These are phyloP conservation scores for Sebastes alutus DNA, from an alignment of 2,797 vertebrate species.

Conservation along the genomic window DNA sequence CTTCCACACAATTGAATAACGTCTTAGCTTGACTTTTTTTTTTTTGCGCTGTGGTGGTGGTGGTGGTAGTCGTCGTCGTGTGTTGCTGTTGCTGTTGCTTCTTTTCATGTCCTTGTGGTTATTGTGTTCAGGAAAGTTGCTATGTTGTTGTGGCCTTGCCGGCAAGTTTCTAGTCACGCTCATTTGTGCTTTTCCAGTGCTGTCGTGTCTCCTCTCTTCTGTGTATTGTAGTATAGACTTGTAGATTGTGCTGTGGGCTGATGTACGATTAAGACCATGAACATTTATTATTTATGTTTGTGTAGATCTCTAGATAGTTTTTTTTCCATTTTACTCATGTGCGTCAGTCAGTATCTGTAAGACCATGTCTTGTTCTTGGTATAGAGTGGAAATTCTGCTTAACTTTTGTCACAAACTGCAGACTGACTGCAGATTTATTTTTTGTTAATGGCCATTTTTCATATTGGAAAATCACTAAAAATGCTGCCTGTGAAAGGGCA, in stretches of 20 bases:
- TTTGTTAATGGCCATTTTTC: background rate
- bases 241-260: background rate
- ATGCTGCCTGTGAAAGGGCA: background rate
- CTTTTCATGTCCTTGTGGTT: background rate
- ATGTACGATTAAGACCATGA: background rate
- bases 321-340: background rate
- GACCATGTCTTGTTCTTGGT: background rate
- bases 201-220: background rate
- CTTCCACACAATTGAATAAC: background rate
- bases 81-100: constrained; percentile 21
- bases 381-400: background rate
- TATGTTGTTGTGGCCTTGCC: background rate
- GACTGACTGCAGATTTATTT: background rate
- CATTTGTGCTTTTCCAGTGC: background rate
- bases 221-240: background rate
- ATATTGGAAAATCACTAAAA: background rate
- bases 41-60: background rate
- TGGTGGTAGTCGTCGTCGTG: background rate
- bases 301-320: background rate
- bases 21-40: background rate
- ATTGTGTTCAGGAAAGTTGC: background rate
- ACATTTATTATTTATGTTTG: background rate
- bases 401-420: no score
- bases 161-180: background rate
- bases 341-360: background rate